Evolutionary conservation across 2,797 vertebrate species (phyloP).

Genomic region (Nyctalus aviator): DNA sequence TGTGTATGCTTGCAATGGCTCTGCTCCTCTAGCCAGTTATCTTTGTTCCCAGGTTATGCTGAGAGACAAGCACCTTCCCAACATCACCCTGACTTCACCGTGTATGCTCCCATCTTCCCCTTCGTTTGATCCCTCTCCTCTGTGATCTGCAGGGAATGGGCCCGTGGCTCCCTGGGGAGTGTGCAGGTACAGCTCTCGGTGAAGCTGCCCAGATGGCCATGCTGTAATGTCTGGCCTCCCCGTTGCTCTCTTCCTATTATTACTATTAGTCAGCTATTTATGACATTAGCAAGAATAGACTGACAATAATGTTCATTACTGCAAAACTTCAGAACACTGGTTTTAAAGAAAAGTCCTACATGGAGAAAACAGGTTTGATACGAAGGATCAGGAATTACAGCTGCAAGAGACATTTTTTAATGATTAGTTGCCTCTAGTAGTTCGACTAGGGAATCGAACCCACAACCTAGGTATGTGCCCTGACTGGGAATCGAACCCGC

Average conservation of each 20-base stretch:
- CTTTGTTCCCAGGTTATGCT: neutral
- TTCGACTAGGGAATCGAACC: neutral
- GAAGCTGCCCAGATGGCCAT: neutral
- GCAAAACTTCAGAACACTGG: neutral
- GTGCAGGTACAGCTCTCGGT: neutral
- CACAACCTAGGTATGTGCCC: neutral
- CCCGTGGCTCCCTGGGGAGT: neutral
- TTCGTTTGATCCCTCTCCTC: neutral
- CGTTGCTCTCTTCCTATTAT: neutral
- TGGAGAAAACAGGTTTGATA: neutral
- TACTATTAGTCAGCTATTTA: neutral
- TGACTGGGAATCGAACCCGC: neutral
- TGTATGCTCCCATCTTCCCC: neutral
- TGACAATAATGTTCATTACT: neutral
- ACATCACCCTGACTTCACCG: neutral
- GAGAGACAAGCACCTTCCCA: neutral
- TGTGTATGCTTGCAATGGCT: neutral
- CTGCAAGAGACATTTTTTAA: neutral
- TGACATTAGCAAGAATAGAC: neutral
- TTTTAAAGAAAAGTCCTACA: neutral
- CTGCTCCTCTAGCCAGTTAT: neutral
- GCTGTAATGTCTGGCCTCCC: neutral
- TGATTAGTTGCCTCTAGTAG: neutral
- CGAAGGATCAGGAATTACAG: neutral
- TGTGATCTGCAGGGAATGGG: neutral